A percentile compares a stretch with the other conserved stretches of the same genome.
Conservation (phyloP, 1,140 invertebrate genomes). For the Octopus bimaculoides region DNA sequence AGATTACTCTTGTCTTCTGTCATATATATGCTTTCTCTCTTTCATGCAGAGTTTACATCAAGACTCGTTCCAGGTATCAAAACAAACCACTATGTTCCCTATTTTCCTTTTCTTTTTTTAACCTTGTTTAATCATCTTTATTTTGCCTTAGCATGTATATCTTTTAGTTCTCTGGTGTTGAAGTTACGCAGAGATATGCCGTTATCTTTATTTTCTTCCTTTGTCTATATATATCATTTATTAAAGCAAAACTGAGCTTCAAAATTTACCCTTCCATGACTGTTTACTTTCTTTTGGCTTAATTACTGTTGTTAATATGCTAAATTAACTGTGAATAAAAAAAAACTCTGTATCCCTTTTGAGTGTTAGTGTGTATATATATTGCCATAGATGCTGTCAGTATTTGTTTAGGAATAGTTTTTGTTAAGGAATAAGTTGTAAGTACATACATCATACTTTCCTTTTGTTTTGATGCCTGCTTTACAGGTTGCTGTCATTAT, state of each 20-base stretch:
- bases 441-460: no score
- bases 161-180: slow-evolving; percentile 2
- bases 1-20: not conserved
- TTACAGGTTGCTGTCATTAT: no score
- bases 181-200: slow-evolving; percentile 3
- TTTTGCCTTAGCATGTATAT: slow-evolving; percentile 9
- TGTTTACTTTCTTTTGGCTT: not conserved
- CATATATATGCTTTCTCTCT: slow-evolving; percentile 14
- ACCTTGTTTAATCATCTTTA: not conserved
- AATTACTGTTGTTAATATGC: not conserved
- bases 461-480: no score
- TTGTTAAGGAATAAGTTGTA: no score
- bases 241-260: no score
- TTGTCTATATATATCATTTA: no score
- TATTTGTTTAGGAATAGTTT: no score
- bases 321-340: not conserved
- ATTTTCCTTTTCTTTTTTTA: slow-evolving; percentile 13
- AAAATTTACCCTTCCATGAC: no score
- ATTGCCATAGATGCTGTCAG: no score
- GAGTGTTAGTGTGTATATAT: no score
- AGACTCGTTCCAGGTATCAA: slow-evolving; percentile 26
- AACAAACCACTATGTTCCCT: not conserved
- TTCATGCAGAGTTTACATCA: slow-evolving; percentile 25
- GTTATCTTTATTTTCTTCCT: no score
- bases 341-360: not conserved